Base-by-base conservation (phyloP, 1,140 invertebrate species). In the Philotrypesis tridentata region DNA sequence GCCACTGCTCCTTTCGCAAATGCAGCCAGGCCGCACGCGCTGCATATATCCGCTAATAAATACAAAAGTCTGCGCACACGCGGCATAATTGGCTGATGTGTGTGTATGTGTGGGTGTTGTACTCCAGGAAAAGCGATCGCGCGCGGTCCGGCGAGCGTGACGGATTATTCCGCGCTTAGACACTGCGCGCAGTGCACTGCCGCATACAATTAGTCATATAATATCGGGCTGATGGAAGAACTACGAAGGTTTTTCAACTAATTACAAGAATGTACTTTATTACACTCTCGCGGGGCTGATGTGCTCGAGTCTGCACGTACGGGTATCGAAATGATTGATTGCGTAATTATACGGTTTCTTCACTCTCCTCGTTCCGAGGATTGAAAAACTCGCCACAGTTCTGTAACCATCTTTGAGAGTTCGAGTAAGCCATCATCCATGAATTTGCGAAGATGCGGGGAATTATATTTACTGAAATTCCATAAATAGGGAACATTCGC, bases 101-200 rank as follows among this genome's bases (percentile, higher is more conserved):
- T 0, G 5, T n/a, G 68, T 1, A n/a, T 40, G 33, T 37, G 33
- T 17, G 17, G 48, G n/a, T n/a, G n/a, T n/a, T n/a, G n/a, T n/a
- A n/a, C n/a, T 7, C 14, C 5, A 61, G 73, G 31, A 75, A n/a
- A 61, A n/a, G 55, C 23, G 48, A 65, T 63, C 60, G 61, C 61
- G 73, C 29, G 21, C 25, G 60, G 60, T 40, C 61, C 75, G 75
- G 31, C 37, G 25, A 73, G 70, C 70, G 79, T 73, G 23, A 73
- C 70, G 79, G 67, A 80, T 80, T 80, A 80, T 81, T 81, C 71
- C 63, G 37, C 79, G 37, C 79, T 17, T 55, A 55, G 55, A 73
- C 55, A 65, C 61, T 65, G 5, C 61, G 25, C 17, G 23, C 25
- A 55, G 55, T 80, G 17, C n/a, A 55, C 17, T n/a, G 12, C 1